phyloP scores from a whole-genome alignment of 2,797 vertebrate species.

The Etheostoma perlongum region DNA sequence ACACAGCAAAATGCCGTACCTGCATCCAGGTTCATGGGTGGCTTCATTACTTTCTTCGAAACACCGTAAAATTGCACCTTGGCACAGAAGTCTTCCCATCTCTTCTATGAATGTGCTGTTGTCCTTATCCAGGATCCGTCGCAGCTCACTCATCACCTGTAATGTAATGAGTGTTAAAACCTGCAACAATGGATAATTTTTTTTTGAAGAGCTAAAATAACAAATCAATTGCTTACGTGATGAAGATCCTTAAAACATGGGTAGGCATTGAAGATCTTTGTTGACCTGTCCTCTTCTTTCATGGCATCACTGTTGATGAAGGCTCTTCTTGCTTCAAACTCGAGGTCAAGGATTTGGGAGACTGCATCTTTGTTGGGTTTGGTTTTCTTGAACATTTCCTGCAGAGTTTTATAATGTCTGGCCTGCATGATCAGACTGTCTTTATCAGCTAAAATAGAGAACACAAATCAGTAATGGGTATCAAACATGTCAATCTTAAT shows the following conservation, averaged over 20 bases:
- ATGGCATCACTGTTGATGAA: slow-evolving; percentile 15
- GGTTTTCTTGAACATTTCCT: slow-evolving; percentile 36
- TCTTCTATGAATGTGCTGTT: neutral
- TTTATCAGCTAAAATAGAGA: neutral
- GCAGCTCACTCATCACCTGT: slow-evolving; percentile 9
- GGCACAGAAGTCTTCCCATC: too few relatives aligned
- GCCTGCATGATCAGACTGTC: slow-evolving; percentile 11
- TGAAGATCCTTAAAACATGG: slow-evolving; percentile 34
- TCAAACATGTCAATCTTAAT: neutral
- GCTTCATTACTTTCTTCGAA: too few relatives aligned
- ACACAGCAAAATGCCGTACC: too few relatives aligned
- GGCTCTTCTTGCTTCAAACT: slow-evolving; percentile 25
- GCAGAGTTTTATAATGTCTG: slow-evolving; percentile 24
- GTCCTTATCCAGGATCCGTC: neutral
- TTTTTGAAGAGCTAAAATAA: neutral
- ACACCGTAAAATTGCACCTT: too few relatives aligned
- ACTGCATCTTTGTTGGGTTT: slow-evolving; percentile 38
- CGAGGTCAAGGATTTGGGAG: slow-evolving; percentile 14
- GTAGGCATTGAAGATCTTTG: slow-evolving; percentile 15
- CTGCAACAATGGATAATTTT: neutral
- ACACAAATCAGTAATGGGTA: neutral
- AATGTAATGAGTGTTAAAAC: neutral
- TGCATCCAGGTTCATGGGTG: too few relatives aligned
- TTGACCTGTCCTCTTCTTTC: slow-evolving; percentile 24
- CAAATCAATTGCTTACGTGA: slow-evolving; percentile 9